These are phyloP conservation scores for Phrixothrix hirtus DNA, from an alignment of 2,888 invertebrate species.

Conservation along the genomic window DNA sequence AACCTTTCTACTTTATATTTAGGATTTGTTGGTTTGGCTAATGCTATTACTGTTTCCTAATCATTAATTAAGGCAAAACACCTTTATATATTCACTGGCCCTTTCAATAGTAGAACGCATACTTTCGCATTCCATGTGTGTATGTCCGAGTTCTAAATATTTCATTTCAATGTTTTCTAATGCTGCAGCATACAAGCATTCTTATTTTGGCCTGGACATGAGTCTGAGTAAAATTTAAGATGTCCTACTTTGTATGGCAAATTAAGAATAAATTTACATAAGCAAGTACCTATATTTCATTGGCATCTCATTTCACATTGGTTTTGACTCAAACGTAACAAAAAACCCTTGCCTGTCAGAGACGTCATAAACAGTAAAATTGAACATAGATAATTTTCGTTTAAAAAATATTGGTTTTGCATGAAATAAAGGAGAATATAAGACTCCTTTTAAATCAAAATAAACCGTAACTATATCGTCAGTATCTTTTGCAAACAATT, in stretches of 20 bases:
- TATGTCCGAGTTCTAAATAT: too few relatives aligned
- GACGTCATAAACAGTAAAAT: conserved; percentile 1
- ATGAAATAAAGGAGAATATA: conserved; percentile 4
- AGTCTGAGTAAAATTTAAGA: conserved; percentile 1
- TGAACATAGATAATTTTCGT: conserved; percentile 4
- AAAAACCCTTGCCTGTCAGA: neutral
- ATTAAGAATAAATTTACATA: neutral
- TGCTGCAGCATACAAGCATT: conserved; percentile 1
- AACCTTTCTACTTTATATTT: too few relatives aligned
- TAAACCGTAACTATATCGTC: too few relatives aligned
- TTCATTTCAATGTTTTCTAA: too few relatives aligned
- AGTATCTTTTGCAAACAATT: too few relatives aligned
- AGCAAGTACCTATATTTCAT: conserved; percentile 2
- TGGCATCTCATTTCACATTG: neutral
- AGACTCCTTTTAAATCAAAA: conserved; percentile 8
- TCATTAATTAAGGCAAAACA: too few relatives aligned
- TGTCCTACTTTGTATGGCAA: neutral
- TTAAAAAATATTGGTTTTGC: conserved; percentile 9
- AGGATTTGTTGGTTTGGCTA: too few relatives aligned
- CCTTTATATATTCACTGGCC: too few relatives aligned
- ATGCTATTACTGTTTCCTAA: too few relatives aligned
- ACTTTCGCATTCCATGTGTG: too few relatives aligned
- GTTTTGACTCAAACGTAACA: conserved; percentile 1
- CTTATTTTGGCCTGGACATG: conserved; percentile 7
- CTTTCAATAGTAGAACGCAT: too few relatives aligned